Base-by-base conservation (phyloP, 1,140 invertebrate species). In the Halesus radiatus region DNA sequence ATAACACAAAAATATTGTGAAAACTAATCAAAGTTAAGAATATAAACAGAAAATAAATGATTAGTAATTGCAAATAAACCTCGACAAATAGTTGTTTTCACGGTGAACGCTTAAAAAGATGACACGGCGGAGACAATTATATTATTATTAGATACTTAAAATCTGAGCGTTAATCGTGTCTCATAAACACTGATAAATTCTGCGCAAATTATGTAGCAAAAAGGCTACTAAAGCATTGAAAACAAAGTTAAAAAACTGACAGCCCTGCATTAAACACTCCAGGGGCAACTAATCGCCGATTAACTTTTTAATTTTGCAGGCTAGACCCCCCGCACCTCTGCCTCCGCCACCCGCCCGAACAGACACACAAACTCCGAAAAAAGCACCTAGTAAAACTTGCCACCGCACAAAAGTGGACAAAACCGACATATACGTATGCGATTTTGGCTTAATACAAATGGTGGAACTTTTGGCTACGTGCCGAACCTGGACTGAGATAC, bases 261-360 rank as follows among this genome's bases (percentile, higher is more conserved):
- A 26, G n/a, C 70, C 70, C 70, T 53, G 70, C 26, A 23, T 56
- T 74, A 26, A 72, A 22, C 45, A 72, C 68, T 72, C 68, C 45
- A 72, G 70, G 26, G 70, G 50, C 70, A 74, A 56, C 70, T 74
- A 74, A 74, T 74, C 70, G 53, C 50, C 70, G 70, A 74, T 74
- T 74, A 74, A 74, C 70, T 74, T 74, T 74, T 74, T 74, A 74
- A 74, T 74, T 74, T 74, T 52, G 70, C 70, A 74, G 70, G 54
- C 70, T 53, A 37, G n/a, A 74, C 50, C 8, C 22, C 18, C 70
- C 26, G 3, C 50, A 15, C 53, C 23, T 45, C 50, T 22, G 53
- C 50, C n/a, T 26, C 52, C 22, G 50, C 70, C 50, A 54, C 70
- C 23, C 26, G 62, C 22, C 60, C 8, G 62, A n/a, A 56, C n/a